phyloP scores from a whole-genome alignment of 1,140 invertebrate genomes.

The Drosophila athabasca region DNA sequence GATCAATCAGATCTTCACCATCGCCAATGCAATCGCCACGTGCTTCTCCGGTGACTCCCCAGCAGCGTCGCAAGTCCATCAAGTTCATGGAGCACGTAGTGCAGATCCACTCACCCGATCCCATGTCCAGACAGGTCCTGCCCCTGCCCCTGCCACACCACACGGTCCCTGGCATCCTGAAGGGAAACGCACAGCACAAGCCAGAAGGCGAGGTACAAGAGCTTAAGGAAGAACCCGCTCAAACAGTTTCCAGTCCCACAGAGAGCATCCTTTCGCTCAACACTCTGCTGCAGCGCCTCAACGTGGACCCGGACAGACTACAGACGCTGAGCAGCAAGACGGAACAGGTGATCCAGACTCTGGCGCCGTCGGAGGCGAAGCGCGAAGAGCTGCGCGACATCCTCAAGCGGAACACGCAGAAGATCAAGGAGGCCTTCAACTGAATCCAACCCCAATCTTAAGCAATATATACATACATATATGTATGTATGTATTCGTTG shows the following conservation, averaged over 20 bases:
- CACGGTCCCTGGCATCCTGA: conserved; percentile 2
- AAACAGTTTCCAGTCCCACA: neutral
- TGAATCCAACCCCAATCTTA: conserved; percentile 3
- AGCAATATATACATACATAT: too few relatives aligned
- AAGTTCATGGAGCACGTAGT: conserved; percentile 56
- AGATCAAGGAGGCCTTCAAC: conserved; percentile 64
- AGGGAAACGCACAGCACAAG: neutral
- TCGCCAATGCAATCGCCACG: neutral
- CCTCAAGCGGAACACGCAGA: conserved; percentile 65
- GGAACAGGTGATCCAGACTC: conserved; percentile 54
- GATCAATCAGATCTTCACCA: too few relatives aligned
- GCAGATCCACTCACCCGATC: conserved; percentile 46
- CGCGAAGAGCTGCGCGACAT: conserved; percentile 52
- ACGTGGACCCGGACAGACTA: conserved; percentile 41
- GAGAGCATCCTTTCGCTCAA: conserved; percentile 15
- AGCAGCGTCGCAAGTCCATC: conserved; percentile 38
- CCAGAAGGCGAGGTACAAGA: neutral
- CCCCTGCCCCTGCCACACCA: neutral
- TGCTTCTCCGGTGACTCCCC: neutral
- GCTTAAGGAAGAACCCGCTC: neutral
- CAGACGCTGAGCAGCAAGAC: conserved; percentile 50
- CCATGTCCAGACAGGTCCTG: neutral
- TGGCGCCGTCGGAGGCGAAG: conserved; percentile 50
- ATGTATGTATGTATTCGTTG: too few relatives aligned
- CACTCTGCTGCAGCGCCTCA: conserved; percentile 44